Percentiles rank a stretch among this genome's conserved stretches.
phyloP scores from a whole-genome alignment of 2,888 invertebrate species.

The Hybos culiciformis region DNA sequence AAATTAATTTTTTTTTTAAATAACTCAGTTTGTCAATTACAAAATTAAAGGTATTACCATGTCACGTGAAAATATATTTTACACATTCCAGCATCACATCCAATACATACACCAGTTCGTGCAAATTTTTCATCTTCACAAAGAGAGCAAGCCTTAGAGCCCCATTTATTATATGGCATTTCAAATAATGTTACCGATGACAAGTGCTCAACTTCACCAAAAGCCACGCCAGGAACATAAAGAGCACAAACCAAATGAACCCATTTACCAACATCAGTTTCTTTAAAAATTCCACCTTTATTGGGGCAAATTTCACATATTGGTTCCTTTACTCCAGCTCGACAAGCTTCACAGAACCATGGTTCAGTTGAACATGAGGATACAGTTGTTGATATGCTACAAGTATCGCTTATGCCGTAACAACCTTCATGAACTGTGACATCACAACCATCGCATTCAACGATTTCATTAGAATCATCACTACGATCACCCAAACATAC shows the following conservation, averaged over 20 bases:
- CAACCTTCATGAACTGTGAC: constrained; percentile 96
- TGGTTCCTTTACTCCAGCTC: constrained; percentile 76
- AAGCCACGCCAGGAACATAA: constrained; percentile 93
- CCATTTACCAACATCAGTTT: constrained; percentile 96
- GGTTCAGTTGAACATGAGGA: constrained; percentile 94
- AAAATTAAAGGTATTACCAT: constrained; percentile 46
- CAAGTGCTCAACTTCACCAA: constrained; percentile 85
- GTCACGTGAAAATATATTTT: constrained; percentile 95
- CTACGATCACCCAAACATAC: constrained; percentile 87
- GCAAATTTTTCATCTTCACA: constrained; percentile 80
- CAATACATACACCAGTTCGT: constrained; percentile 88
- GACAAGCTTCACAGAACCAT: constrained; percentile 99
- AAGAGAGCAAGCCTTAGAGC: constrained; percentile 77
- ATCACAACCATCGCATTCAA: constrained; percentile 94
- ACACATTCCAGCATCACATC: constrained; percentile 98
- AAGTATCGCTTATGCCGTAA: constrained; percentile 86
- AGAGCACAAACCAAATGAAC: constrained; percentile 95
- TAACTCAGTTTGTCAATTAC: not conserved
- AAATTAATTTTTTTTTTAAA: constrained; percentile 13
- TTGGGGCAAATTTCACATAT: constrained; percentile 94
- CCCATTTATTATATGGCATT: constrained; percentile 96
- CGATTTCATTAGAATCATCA: constrained; percentile 89
- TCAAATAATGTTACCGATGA: constrained; percentile 90
- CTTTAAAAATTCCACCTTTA: constrained; percentile 81
- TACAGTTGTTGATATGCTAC: constrained; percentile 81